These are phyloP conservation scores for Actenoides hombroni DNA, from an alignment of 2,113 vertebrate species.

Conservation along the genomic window DNA sequence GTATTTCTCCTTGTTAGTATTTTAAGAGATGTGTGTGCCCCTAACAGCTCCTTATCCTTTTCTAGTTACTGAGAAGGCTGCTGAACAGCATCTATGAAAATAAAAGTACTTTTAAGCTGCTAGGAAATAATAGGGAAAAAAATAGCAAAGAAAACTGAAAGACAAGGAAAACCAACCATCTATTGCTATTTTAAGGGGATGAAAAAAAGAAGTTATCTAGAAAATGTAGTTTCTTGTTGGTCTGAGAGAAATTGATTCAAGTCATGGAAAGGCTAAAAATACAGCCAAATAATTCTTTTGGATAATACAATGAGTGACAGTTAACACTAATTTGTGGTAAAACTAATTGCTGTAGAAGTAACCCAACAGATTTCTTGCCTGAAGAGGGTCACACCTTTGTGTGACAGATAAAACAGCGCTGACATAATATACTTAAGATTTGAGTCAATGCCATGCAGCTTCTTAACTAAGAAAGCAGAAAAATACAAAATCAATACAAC, in stretches of 20 bases:
- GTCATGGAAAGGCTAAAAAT: not conserved
- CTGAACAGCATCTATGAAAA: not conserved
- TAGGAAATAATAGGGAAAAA: not conserved
- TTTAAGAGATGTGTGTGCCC: not conserved
- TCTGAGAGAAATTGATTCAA: not conserved
- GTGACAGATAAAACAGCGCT: accelerated
- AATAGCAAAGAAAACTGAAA: not conserved
- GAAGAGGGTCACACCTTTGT: not conserved
- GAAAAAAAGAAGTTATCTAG: not conserved
- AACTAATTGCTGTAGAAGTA: not conserved
- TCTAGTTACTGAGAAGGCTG: not conserved
- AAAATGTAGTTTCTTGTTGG: not conserved
- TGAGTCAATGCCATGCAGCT: not conserved
- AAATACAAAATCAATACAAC: not conserved
- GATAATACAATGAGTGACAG: accelerated
- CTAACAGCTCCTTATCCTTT: not conserved
- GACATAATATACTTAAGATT: accelerated
- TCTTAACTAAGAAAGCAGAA: not conserved
- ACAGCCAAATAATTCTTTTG: not conserved
- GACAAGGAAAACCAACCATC: no score
- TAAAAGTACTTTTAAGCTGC: not conserved
- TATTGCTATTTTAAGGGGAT: not conserved
- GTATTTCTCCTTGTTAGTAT: not conserved
- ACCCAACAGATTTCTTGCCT: accelerated
- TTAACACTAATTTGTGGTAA: not conserved